These are phyloP conservation scores for Daphoenositta chrysoptera DNA, from an alignment of 2,113 vertebrate genomes.

Conservation along the genomic window DNA sequence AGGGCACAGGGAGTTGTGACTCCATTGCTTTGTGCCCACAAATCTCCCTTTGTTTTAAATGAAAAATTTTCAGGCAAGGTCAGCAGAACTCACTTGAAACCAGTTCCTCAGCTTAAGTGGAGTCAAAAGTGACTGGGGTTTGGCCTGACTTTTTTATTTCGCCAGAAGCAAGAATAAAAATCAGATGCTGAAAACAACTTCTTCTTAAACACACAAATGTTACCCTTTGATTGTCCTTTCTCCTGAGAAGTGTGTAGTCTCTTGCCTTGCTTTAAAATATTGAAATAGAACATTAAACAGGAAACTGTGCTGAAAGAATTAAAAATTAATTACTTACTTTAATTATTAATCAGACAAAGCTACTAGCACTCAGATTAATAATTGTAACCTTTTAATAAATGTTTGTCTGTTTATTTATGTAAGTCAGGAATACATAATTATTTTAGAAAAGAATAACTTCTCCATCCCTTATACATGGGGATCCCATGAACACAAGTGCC, in stretches of 20 bases:
- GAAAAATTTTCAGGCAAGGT: neutral
- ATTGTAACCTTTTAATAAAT: neutral
- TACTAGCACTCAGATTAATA: neutral
- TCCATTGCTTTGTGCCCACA: neutral
- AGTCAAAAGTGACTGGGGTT: conserved; percentile 12
- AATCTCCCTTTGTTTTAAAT: neutral
- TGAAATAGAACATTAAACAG: neutral
- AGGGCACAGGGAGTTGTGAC: neutral
- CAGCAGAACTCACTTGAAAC: conserved; percentile 15
- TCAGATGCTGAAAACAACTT: neutral
- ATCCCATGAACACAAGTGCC: neutral
- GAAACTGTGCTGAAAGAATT: neutral
- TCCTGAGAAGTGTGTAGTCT: neutral
- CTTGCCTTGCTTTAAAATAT: neutral
- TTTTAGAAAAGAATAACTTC: neutral
- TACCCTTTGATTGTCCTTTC: neutral
- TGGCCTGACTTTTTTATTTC: conserved; percentile 22
- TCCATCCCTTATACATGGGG: neutral
- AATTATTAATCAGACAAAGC: neutral
- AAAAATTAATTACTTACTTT: neutral
- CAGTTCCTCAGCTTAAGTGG: neutral
- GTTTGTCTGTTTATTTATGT: neutral
- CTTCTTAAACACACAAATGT: neutral
- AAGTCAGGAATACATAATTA: neutral
- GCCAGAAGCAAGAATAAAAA: conserved; percentile 16